Base-by-base conservation (phyloP, 2,797 vertebrate genomes). In the Galago senegalensis region DNA sequence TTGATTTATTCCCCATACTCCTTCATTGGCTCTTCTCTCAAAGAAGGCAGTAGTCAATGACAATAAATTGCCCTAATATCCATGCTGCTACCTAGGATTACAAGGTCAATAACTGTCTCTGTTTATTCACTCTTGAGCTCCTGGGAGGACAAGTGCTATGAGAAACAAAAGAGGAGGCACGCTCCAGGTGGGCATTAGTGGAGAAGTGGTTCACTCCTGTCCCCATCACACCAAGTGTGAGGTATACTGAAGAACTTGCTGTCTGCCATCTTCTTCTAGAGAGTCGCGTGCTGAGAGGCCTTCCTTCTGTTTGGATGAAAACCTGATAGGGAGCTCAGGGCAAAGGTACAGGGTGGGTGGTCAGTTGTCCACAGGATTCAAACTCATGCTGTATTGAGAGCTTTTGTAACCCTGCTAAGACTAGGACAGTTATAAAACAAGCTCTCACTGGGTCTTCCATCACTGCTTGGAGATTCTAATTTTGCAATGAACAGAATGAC, bases 11-110 rank as follows among this genome's bases (percentile, higher is more conserved):
- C 85, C 56, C 49, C 72, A n/a, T 25, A 23, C 11, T 67, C 67
- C 46, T 83, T 86, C 67, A 82, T 93, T 93, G 85, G 87, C 80
- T 88, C 61, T 80, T 85, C 76, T 88, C 65, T 96, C 92, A 79
- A 93, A 97, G 31, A n/a, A 6, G 58, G 23, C 72, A 81, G 89
- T 20, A 84, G 87, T 63, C 89, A 93, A 96, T 37, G 82, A 89
- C 49, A 94, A 84, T 65, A 89, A 77, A 91, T 14, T 69, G 46
- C 31, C 65, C 80, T 89, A 65, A 93, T 43, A 84, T 65, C 87
- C 70, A 83, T 1, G 49, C 17, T 93, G 94, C 83, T 96, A 73
- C 34, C 65, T 53, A 75, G 80, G 70, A 91, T 72, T 63, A 86
- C 0, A 31, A 70, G 56, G 85, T 93, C 56, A 83, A 83, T 91